Evolutionary conservation across 2,888 invertebrate genomes (phyloP).

Genomic region (Caenorhabditis sulstoni): DNA sequence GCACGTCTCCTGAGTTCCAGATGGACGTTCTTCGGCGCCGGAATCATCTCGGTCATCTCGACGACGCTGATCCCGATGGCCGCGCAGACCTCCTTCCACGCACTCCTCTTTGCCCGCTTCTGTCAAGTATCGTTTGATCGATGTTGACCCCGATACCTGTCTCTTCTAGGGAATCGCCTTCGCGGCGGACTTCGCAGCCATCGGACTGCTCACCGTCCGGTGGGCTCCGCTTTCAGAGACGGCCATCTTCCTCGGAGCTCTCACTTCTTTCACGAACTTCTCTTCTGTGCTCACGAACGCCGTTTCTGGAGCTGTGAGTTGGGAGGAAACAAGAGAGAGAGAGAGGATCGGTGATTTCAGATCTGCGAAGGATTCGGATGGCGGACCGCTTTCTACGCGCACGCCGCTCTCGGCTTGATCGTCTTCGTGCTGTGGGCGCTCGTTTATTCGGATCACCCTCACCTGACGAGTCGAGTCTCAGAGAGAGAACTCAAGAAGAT

Average conservation of each 20-base stretch:
- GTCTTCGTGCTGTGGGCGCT: constrained; percentile 65
- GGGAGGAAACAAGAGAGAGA: no score
- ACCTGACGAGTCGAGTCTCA: constrained; percentile 57
- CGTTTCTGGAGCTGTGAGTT: constrained; percentile 72
- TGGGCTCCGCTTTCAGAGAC: constrained; percentile 76
- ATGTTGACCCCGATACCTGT: constrained; percentile 1
- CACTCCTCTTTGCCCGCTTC: constrained; percentile 63
- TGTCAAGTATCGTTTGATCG: constrained; percentile 59
- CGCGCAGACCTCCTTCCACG: constrained; percentile 57
- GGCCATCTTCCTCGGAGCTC: constrained; percentile 72
- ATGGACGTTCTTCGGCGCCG: constrained; percentile 69
- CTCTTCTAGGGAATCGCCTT: constrained; percentile 65
- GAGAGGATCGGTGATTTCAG: constrained; percentile 52
- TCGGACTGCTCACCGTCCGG: constrained; percentile 69
- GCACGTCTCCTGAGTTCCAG: constrained; percentile 13
- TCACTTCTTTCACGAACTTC: constrained; percentile 76
- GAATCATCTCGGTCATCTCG: constrained; percentile 64
- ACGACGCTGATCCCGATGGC: constrained; percentile 66
- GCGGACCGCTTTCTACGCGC: constrained; percentile 76
- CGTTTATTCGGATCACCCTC: constrained; percentile 69
- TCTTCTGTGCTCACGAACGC: constrained; percentile 73
- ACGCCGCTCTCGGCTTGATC: constrained; percentile 55
- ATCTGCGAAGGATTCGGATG: constrained; percentile 72
- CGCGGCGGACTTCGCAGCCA: constrained; percentile 73
- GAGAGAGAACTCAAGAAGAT: constrained; percentile 67